Conservation (phyloP, 2,888 invertebrate species). For the Autographa gamma region DNA sequence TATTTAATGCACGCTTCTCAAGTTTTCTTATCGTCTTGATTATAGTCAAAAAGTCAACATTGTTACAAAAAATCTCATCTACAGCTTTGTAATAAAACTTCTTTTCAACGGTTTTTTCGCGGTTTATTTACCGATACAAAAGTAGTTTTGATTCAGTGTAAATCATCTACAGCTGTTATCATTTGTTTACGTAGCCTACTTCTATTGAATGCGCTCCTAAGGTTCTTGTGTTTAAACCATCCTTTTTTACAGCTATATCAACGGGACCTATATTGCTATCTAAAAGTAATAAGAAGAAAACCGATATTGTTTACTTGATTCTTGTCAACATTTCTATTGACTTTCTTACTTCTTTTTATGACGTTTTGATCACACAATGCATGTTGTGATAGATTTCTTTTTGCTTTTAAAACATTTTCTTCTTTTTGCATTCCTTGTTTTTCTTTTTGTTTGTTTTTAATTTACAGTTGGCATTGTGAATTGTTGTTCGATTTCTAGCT, state of each 20-base stretch:
- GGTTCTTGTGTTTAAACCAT: not conserved
- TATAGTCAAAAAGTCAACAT: not conserved
- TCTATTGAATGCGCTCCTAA: not conserved
- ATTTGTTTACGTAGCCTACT: not conserved
- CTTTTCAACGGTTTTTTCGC: too few relatives aligned
- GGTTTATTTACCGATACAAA: too few relatives aligned
- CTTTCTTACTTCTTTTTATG: slow-evolving; percentile 52
- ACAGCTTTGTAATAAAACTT: too few relatives aligned
- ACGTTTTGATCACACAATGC: slow-evolving; percentile 34
- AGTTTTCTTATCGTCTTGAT: not conserved
- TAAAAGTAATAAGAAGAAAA: slow-evolving; percentile 3
- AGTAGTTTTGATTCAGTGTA: too few relatives aligned
- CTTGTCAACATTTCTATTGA: slow-evolving; percentile 40
- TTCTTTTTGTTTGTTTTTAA: slow-evolving; percentile 14
- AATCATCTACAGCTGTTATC: not conserved
- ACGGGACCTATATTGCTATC: not conserved
- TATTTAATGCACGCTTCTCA: not conserved
- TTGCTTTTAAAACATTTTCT: slow-evolving; percentile 20
- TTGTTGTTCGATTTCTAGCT: slow-evolving; percentile 9
- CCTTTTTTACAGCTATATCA: not conserved
- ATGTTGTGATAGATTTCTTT: slow-evolving; percentile 24
- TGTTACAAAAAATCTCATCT: not conserved
- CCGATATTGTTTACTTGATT: slow-evolving; percentile 27
- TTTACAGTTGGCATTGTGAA: not conserved
- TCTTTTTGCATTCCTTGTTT: slow-evolving; percentile 16